A percentile compares a stretch with the other conserved stretches of the same genome.
phyloP scores from a whole-genome alignment of 92 coral and sea anemone genomes.

The Meandrina meandrites region DNA sequence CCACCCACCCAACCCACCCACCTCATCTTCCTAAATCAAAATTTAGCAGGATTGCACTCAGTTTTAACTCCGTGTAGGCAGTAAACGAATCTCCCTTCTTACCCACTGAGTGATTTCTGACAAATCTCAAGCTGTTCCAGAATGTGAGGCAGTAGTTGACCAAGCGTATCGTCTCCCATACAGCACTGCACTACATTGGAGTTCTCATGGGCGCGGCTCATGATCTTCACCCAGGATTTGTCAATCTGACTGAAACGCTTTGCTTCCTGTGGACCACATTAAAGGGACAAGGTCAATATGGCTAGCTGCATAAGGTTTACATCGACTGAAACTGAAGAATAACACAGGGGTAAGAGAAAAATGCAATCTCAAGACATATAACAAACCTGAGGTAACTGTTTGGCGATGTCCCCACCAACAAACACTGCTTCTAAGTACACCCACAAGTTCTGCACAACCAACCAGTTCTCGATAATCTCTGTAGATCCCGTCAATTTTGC shows the following conservation, averaged over 20 bases:
- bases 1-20: neutral
- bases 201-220: conserved; percentile 97
- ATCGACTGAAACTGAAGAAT: no score
- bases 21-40: neutral
- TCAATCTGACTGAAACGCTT: conserved; percentile 96
- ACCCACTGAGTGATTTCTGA: conserved; percentile 99
- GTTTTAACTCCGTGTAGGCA: neutral
- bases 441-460: conserved; percentile 89
- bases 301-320: no score
- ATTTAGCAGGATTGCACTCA: neutral
- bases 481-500: conserved; percentile 99
- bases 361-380: neutral
- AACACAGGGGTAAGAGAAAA: no score
- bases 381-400: conserved; percentile 93
- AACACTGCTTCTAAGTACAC: conserved; percentile 97
- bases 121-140: conserved; percentile 98
- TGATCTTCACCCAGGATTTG: conserved; percentile 99
- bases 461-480: conserved; percentile 98
- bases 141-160: conserved; percentile 91
- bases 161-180: conserved; percentile 95
- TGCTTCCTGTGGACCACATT: conserved; percentile 64
- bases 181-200: conserved; percentile 98
- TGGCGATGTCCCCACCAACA: conserved; percentile 99
- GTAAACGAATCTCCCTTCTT: conserved; percentile 15
- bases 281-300: neutral